Conservation (phyloP, 2,797 vertebrate genomes). For the Darevskia nairensis region DNA sequence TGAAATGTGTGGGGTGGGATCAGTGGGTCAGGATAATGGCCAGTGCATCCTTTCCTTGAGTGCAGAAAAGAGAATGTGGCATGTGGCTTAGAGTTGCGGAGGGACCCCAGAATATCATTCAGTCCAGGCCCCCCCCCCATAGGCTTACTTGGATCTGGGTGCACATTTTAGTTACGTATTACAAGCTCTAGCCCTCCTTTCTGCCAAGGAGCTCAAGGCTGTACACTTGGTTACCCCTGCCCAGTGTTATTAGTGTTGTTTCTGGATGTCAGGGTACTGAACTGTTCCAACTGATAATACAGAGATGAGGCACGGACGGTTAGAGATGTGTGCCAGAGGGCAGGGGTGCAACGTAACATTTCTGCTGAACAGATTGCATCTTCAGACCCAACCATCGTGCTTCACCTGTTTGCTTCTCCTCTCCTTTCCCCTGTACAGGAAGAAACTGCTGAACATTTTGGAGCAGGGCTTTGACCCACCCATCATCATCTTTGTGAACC, state of each 20-base stretch:
- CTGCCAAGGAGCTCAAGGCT: not conserved
- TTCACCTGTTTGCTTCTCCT: not conserved
- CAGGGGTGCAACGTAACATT: not conserved
- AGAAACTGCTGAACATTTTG: slow-evolving; percentile 94
- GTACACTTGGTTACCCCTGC: not conserved
- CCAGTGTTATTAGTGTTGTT: not conserved
- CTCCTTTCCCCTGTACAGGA: slow-evolving; percentile 78
- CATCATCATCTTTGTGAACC: slow-evolving; percentile 99
- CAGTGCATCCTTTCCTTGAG: not conserved
- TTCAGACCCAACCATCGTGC: not conserved
- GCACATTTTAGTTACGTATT: not conserved
- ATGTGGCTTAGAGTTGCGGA: not conserved
- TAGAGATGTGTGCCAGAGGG: not conserved
- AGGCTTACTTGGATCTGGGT: not conserved
- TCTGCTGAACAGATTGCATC: not conserved
- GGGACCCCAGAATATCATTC: not conserved
- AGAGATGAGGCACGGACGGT: not conserved
- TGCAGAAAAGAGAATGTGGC: not conserved
- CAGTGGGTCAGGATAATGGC: not conserved
- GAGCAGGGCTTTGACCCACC: slow-evolving; percentile 95
- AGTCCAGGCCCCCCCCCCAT: not conserved
- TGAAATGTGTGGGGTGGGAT: no score
- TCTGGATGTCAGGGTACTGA: not conserved
- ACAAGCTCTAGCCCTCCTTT: not conserved
- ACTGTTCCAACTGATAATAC: not conserved